Base-by-base conservation (phyloP, 2,797 vertebrate species). In the Macrochelys suwanniensis region DNA sequence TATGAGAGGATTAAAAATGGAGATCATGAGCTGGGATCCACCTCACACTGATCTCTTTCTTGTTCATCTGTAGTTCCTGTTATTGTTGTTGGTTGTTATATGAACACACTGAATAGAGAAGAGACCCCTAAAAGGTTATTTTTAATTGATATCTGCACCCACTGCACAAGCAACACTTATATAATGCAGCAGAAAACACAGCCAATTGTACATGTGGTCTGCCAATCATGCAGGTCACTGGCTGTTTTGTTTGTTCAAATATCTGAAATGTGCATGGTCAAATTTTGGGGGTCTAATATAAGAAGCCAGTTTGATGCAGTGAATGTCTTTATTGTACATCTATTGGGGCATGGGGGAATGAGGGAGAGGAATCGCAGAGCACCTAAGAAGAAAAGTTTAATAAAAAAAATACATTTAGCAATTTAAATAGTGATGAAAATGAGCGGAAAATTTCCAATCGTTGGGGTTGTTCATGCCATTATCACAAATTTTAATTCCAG, bases 271-370 rank as follows among this genome's bases (percentile, higher is more conserved):
- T 17, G 7, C 33, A 19, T 0, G 0, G 6, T 2, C 47, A 31
- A 4, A 0, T 0, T 15, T 8, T 11, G 47, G 2, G 16, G 53
- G 71, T 6, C 2, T 1, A 0, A 2, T 1, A 1, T 0, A 3
- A 51, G 49, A 59, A 4, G 5, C 45, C 4, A 47, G 17, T 17
- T 68, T 19, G 6, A 25, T 7, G 61, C 50, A 51, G 21, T 78
- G n/a, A 78, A 47, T 0, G 0, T 3, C 11, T 57, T 68, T 82
- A 16, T 45, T 2, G 1, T 6, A 17, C 0, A 0, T 33, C 71
- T 74, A 16, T 81, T 78, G 33, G 13, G 6, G 1, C 10, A 56
- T 3, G 10, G 31, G 7, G 1, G 15, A 90, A 28, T 57, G 1
- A 1, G 0, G 23, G n/a, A 25, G 11, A 17, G 45, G 50, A 47